Percentiles rank a stretch among this genome's conserved stretches.
These are phyloP conservation scores for Mesocricetus auratus DNA, from an alignment of 2,113 vertebrate species.

Conservation along the genomic window DNA sequence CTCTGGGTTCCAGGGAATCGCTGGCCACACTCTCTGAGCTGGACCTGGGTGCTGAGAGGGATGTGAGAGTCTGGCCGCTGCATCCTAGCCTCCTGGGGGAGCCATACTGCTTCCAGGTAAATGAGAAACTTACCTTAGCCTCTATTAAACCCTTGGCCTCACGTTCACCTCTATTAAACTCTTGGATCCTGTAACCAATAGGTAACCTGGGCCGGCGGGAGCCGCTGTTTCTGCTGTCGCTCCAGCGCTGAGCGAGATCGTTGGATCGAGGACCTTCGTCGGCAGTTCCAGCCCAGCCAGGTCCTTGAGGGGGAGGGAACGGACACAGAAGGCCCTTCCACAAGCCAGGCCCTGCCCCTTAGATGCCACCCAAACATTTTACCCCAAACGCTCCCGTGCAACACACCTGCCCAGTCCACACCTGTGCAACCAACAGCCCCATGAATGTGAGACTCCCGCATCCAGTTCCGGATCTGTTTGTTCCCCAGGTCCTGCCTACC, in stretches of 20 bases:
- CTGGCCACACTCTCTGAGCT: constrained; percentile 88
- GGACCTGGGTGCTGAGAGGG: constrained; percentile 90
- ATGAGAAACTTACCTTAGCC: neutral
- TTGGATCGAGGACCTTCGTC: constrained; percentile 95
- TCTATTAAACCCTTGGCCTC: neutral
- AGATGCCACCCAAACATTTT: neutral
- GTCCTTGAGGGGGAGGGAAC: constrained; percentile 75
- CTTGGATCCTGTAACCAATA: constrained; percentile 62
- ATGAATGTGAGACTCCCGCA: no score
- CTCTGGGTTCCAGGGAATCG: constrained; percentile 90
- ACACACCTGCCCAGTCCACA: neutral
- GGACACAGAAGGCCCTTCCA: neutral
- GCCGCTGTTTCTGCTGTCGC: constrained; percentile 93
- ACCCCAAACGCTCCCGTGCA: neutral
- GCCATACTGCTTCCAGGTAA: constrained; percentile 96
- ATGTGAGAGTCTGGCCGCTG: constrained; percentile 91
- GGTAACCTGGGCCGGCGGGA: constrained; percentile 92
- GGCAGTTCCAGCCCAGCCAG: constrained; percentile 93
- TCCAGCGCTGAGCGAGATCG: constrained; percentile 94
- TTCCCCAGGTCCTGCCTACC: neutral
- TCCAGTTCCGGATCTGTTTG: neutral
- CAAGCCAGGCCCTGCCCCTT: neutral
- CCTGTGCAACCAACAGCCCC: neutral
- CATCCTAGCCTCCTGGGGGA: constrained; percentile 95
- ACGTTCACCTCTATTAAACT: neutral